Conservation (phyloP, 2,888 invertebrate genomes). For the Nemotelus nigrinus region DNA sequence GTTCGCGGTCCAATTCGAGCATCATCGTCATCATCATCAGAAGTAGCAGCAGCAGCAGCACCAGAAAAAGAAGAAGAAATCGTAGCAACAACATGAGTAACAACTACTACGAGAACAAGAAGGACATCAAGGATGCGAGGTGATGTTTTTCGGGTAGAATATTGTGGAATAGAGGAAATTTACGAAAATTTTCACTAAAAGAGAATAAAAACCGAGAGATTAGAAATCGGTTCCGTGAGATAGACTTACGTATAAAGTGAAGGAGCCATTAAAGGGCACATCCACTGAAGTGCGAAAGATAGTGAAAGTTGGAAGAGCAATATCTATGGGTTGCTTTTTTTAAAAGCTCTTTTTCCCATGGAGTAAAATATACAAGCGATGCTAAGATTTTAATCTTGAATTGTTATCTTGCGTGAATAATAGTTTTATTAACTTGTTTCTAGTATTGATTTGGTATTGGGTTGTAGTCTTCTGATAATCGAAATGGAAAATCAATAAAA, state of each 20-base stretch:
- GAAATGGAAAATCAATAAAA: no score
- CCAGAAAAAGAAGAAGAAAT: conserved; percentile 20
- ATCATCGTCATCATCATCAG: conserved; percentile 46
- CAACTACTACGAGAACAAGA: conserved; percentile 44
- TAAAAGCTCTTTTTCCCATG: no score
- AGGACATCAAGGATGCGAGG: conserved; percentile 27
- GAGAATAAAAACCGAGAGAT: conserved; percentile 39
- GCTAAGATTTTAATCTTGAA: no score
- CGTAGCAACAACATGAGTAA: conserved; percentile 46
- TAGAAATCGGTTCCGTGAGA: conserved; percentile 21
- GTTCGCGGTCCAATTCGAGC: conserved; percentile 54
- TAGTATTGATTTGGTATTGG: no score
- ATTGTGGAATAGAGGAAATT: conserved; percentile 30
- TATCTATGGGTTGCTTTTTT: no score
- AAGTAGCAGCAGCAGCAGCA: conserved; percentile 47
- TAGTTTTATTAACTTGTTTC: no score
- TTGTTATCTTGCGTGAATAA: no score
- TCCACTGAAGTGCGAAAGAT: neutral
- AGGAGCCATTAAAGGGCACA: neutral
- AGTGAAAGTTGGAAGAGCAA: neutral
- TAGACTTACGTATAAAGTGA: neutral
- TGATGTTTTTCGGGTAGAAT: conserved; percentile 14
- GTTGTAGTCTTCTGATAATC: no score
- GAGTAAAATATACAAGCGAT: no score
- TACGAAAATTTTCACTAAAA: conserved; percentile 10